Conservation (phyloP, 1,140 invertebrate genomes). For the Listronotus bonariensis region DNA sequence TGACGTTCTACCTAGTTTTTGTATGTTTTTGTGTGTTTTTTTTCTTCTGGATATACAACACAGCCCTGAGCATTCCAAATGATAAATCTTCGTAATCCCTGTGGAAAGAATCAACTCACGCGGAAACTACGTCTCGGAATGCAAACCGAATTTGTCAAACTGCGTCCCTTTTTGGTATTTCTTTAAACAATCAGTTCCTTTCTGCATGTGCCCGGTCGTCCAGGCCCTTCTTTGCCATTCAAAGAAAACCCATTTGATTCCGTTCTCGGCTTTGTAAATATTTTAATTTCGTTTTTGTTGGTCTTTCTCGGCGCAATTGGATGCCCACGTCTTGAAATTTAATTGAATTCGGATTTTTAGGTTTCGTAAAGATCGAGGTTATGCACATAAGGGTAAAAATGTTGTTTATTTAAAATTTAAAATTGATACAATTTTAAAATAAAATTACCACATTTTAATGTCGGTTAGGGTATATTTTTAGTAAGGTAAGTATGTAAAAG, state of each 20-base stretch:
- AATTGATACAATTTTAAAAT: too few species aligned
- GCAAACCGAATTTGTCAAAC: conserved; percentile 53
- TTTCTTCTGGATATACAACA: too few species aligned
- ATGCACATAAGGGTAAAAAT: too few species aligned
- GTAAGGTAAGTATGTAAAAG: too few species aligned
- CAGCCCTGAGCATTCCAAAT: conserved; percentile 21
- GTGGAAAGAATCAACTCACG: conserved; percentile 42
- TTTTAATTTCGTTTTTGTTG: conserved; percentile 38
- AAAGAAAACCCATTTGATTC: conserved; percentile 34
- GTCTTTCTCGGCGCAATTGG: conserved; percentile 26
- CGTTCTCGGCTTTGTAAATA: conserved; percentile 35
- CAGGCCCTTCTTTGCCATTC: conserved; percentile 22
- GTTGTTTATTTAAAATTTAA: too few species aligned
- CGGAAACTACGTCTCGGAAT: conserved; percentile 50
- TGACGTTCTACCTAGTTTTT: too few species aligned
- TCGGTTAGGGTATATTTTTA: too few species aligned
- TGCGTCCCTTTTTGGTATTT: conserved; percentile 42
- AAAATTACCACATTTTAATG: too few species aligned
- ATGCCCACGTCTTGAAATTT: conserved; percentile 25
- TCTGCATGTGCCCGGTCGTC: conserved; percentile 25
- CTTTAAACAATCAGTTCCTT: conserved; percentile 48
- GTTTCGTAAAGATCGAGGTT: too few species aligned
- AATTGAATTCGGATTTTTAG: conserved; percentile 27
- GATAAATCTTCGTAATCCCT: conserved; percentile 39
- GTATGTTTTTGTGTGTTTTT: too few species aligned